Base-by-base conservation (phyloP, 2,888 invertebrate species). In the Cryptocephalus moraei region DNA sequence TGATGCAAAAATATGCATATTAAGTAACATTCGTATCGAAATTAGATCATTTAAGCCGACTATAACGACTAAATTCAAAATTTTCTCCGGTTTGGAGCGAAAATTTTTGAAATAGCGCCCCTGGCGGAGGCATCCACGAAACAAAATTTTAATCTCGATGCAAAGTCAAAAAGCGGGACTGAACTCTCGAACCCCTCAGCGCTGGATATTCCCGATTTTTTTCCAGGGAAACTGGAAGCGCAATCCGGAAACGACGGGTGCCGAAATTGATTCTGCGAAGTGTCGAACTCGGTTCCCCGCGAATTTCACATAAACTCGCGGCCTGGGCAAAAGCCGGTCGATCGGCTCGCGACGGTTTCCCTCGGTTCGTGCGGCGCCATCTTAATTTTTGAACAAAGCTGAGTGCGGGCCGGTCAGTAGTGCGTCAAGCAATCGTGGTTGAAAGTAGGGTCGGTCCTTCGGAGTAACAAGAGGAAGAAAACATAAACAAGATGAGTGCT, bases 301-400 rank as follows among this genome's bases (percentile, higher is more conserved):
- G 48, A 39, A 42, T 47, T 51, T 51, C 46, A 44, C 42, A 62
- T 61, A 64, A 63, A 53, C 45, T 54, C 41, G 39, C 36, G 47
- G 41, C 48, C 49, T 46, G 50, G 60, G 49, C 44, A 55, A 58
- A 65, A 61, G 64, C 66, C 64, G 66, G 62, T 58, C 50, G 55
- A 56, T 70, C 67, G 71, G 68, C 65, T 65, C 69, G 67, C 66
- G 63, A 67, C 71, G 67, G 64, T 59, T 60, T 60, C 67, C 64
- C 65, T 74, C 74, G 73, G 69, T 70, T 72, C 67, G 73, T 76
- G 75, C 76, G 82, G 83, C 84, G 84, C 85, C 85, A 84, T 85
- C 82, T 84, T 84, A 82, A 79, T 79, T 83, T 84, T 84, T 81
- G 82, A 84, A 84, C 82, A 76, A 77, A 80, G 80, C 77, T 77